Conservation (phyloP, 2,113 vertebrate genomes). For the Platycercus adscitus region DNA sequence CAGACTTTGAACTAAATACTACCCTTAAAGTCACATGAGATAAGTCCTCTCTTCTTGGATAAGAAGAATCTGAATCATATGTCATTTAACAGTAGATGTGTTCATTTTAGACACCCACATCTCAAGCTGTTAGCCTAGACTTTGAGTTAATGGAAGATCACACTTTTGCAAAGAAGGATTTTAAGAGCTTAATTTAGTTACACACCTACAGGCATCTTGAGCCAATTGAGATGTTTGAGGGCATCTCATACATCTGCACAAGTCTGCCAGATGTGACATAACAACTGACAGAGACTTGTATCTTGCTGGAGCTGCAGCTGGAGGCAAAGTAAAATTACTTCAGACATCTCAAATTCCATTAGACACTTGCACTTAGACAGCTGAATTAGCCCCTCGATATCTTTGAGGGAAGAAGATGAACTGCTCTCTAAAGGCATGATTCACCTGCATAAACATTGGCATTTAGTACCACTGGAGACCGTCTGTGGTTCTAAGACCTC, state of each 20-base stretch:
- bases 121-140: background rate
- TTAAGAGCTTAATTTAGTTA: background rate
- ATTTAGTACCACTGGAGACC: background rate
- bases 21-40: accelerated
- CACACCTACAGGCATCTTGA: background rate
- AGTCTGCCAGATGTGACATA: background rate
- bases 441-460: background rate
- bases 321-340: background rate
- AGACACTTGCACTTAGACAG: background rate
- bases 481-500: background rate
- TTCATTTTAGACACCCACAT: background rate
- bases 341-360: background rate
- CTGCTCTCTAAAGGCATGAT: background rate
- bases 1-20: background rate
- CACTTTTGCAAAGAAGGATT: background rate
- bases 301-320: background rate
- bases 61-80: background rate
- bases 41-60: background rate
- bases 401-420: background rate
- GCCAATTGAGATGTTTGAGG: background rate
- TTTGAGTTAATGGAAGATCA: background rate
- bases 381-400: background rate
- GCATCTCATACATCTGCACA: background rate
- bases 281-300: too few species aligned
- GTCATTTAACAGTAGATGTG: background rate